Conservation (phyloP, 2,888 invertebrate genomes). For the Conomelus anceps region DNA sequence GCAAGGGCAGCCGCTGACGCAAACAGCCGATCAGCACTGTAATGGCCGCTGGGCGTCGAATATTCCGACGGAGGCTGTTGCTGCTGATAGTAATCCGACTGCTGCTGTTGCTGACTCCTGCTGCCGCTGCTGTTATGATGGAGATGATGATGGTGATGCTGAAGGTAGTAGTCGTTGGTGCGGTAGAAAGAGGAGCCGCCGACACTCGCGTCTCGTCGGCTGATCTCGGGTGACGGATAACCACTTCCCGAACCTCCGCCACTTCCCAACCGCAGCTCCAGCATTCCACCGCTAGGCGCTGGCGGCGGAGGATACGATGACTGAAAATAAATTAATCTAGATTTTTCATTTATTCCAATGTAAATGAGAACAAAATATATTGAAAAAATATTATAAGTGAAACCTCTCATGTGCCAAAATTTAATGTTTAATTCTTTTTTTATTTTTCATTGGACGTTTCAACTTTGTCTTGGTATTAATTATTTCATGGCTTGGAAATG, state of each 20-base stretch:
- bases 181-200: not conserved
- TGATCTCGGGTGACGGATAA: slow-evolving; percentile 1
- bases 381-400: not conserved
- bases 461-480: too few relatives aligned
- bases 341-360: not conserved
- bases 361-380: not conserved
- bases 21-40: slow-evolving; percentile 29
- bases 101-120: not conserved
- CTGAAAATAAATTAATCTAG: slow-evolving; percentile 10
- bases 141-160: not conserved
- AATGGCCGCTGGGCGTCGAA: slow-evolving; percentile 27
- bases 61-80: slow-evolving; percentile 22
- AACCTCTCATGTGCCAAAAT: too few relatives aligned
- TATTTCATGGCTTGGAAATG: too few relatives aligned
- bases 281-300: slow-evolving; percentile 38
- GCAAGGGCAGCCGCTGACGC: slow-evolving; percentile 13
- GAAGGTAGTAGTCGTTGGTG: not conserved
- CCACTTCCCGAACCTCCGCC: not conserved
- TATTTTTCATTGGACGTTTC: too few relatives aligned
- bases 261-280: slow-evolving; percentile 3
- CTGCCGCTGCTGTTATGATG: not conserved
- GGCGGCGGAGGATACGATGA: slow-evolving; percentile 44
- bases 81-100: slow-evolving; percentile 3
- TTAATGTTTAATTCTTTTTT: too few relatives aligned
- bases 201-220: not conserved